Conservation (phyloP, 2,888 invertebrate genomes). For the Quadriops clusia region DNA sequence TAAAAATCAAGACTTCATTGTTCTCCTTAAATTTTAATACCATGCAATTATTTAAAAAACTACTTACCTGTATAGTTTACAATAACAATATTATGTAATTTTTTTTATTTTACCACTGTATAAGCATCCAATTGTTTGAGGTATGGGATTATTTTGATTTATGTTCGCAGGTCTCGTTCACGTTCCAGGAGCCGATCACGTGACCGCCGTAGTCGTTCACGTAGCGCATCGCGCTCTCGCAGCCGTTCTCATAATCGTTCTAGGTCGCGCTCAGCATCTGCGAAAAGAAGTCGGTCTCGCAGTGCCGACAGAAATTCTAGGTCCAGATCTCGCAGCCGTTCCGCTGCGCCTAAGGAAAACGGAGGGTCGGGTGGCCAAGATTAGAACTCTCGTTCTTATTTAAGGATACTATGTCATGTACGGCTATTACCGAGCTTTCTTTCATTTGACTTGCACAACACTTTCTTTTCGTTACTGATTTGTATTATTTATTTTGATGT, state of each 20-base stretch:
- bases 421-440: too few relatives aligned
- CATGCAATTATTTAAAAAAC: too few relatives aligned
- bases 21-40: too few relatives aligned
- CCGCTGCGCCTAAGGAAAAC: slow-evolving; percentile 34
- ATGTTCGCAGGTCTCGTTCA: slow-evolving; percentile 27
- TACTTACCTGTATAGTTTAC: too few relatives aligned
- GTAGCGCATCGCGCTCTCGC: slow-evolving; percentile 34
- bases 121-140: slow-evolving; percentile 9
- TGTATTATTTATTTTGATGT: too few relatives aligned
- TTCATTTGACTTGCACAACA: too few relatives aligned
- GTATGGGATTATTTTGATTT: slow-evolving; percentile 4
- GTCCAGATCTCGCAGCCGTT: slow-evolving; percentile 32
- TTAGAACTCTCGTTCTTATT: too few relatives aligned
- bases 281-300: slow-evolving; percentile 29
- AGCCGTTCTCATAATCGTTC: slow-evolving; percentile 34
- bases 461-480: too few relatives aligned
- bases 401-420: too few relatives aligned
- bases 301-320: slow-evolving; percentile 30
- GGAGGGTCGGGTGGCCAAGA: slow-evolving; percentile 29
- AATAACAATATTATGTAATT: slow-evolving; percentile 1
- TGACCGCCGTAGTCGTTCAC: slow-evolving; percentile 33
- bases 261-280: slow-evolving; percentile 28
- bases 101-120: slow-evolving; percentile 8
- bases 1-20: too few relatives aligned
- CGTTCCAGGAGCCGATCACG: slow-evolving; percentile 35